Evolutionary conservation across 2,797 vertebrate genomes (phyloP).

Genomic region (Rhinophrynus dorsalis): DNA sequence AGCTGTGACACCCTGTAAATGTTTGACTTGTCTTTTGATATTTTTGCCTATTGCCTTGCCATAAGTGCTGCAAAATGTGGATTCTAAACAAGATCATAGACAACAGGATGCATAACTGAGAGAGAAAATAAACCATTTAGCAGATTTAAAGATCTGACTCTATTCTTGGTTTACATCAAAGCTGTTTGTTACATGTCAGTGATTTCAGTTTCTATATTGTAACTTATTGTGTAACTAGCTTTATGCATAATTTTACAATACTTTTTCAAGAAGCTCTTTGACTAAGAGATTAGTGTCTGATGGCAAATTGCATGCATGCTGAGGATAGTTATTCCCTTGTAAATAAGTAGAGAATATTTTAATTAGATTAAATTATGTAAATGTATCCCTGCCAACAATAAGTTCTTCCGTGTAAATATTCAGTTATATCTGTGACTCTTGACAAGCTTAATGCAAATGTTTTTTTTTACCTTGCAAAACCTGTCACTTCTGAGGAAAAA

Average conservation of each 20-base stretch:
- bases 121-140: no score
- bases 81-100: no score
- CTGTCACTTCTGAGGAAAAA: background rate
- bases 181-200: no score
- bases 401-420: slow-evolving; percentile 30
- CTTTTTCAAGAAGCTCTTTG: slow-evolving; percentile 16
- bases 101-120: no score
- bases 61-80: no score
- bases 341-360: slow-evolving; percentile 45
- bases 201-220: no score
- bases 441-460: slow-evolving; percentile 43
- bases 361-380: slow-evolving; percentile 49
- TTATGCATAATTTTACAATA: background rate
- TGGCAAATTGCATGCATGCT: slow-evolving; percentile 35
- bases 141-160: no score
- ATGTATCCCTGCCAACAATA: slow-evolving; percentile 32
- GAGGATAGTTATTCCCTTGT: slow-evolving; percentile 43
- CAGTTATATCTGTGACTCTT: slow-evolving; percentile 44
- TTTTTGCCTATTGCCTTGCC: no score
- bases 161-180: no score
- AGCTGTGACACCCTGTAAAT: no score
- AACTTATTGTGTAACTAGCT: background rate
- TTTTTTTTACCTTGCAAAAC: slow-evolving; percentile 40
- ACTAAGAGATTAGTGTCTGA: slow-evolving; percentile 13
- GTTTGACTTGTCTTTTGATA: no score